Evolutionary conservation across 2,113 vertebrate species (phyloP).

Genomic region (Sorex araneus): DNA sequence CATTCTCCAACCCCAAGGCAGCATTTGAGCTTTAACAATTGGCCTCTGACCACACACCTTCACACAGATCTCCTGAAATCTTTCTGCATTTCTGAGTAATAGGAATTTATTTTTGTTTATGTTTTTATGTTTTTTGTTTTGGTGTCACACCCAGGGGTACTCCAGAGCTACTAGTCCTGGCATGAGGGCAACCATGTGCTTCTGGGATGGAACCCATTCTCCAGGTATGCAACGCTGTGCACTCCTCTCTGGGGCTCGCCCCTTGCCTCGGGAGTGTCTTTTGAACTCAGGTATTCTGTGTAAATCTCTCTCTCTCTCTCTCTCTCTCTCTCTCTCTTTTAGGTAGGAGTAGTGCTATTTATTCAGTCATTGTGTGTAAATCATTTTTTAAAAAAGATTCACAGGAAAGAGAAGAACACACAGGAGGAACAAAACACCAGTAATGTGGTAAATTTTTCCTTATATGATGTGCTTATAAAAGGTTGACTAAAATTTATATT

Average conservation of each 20-base stretch:
- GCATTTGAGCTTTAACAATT: background rate
- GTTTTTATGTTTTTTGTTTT: too few relatives aligned
- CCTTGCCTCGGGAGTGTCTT: too few relatives aligned
- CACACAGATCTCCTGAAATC: background rate
- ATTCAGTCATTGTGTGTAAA: background rate
- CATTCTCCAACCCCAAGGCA: background rate
- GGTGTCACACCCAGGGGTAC: too few relatives aligned
- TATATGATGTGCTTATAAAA: conserved; percentile 37
- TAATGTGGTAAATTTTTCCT: background rate
- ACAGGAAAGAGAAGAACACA: background rate
- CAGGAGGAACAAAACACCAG: background rate
- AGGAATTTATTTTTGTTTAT: background rate
- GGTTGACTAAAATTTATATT: conserved; percentile 33
- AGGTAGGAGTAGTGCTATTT: too few relatives aligned
- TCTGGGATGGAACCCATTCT: too few relatives aligned
- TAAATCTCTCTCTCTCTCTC: too few relatives aligned
- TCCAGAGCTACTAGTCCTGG: too few relatives aligned
- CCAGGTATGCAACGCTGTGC: too few relatives aligned
- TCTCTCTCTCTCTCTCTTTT: too few relatives aligned
- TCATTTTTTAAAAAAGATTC: background rate
- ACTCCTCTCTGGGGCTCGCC: too few relatives aligned
- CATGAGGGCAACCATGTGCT: too few relatives aligned
- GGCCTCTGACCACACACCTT: background rate
- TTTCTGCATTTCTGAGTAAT: background rate
- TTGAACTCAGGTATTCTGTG: too few relatives aligned